Evolutionary conservation across 2,888 invertebrate species (phyloP), one percentile per base, ranked within the genome.

Genomic region (Pollenia griseotomentosa): DNA sequence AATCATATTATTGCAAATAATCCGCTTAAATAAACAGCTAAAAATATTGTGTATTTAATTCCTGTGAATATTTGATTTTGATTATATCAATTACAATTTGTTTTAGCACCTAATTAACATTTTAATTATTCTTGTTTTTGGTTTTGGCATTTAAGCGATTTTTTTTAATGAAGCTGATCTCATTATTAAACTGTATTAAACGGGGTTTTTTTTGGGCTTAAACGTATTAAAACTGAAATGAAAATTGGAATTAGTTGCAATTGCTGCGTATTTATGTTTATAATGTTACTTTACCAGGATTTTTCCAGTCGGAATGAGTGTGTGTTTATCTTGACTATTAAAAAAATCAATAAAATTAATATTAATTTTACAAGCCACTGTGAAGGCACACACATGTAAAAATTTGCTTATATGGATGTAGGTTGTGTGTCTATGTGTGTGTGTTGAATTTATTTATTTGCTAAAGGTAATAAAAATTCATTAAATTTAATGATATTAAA

Each of bases 391-490:
- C 10, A 8, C 9, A 6, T 44, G 8, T 44, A 14, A 16, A 55
- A 12, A 9, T 11, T 10, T 40, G 16, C 23, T 23, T 33, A 40
- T 59, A 10, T 46, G 12, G 9, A 2, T 8, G 12, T 40, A 10
- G 12, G 12, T 74, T 80, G 71, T 51, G 40, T 23, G 12, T 16
- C 40, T 11, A 44, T n/a, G 23, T 12, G 40, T 16, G 40, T 74
- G 63, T 51, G 40, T 23, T n/a, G 11, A 66, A 42, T 42, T 61
- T n/a, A 53, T 75, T 61, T 83, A 74, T 84, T 77, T 81, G 66
- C 83, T 73, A 61, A 81, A 87, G 83, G 77, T 87, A 81, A 84
- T 87, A 87, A 84, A 87, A 87, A 81, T 84, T 84, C 83, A 87
- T 84, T 84, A 84, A 87, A 87, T 84, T 87, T 87, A 84, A 87